Base-by-base conservation (phyloP, 2,113 vertebrate genomes). In the Tetraodon nigroviridis region DNA sequence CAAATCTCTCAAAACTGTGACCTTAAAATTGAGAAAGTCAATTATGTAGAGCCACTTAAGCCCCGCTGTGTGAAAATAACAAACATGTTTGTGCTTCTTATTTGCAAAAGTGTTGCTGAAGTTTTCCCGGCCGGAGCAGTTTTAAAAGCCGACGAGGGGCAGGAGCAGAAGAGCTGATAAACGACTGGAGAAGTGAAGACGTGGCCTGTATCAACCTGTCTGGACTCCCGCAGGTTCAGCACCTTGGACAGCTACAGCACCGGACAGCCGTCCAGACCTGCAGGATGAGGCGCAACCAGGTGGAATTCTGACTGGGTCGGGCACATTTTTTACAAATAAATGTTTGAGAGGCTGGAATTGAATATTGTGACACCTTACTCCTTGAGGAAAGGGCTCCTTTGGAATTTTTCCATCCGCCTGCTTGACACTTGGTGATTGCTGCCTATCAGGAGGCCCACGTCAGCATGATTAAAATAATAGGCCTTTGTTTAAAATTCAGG, bases 1-100 rank as follows among this genome's bases (percentile, higher is more conserved):
- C 10, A 49, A 53, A 51, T 41, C 41, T 17, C 18, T 59, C 7
- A 48, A 48, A 46, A 63, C 3, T 27, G 45, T 49, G 58, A 57
- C 11, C 13, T 56, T 45, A 44, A 54, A 44, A 10, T n/a, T 12
- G 5, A 10, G 15, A 21, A 27, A 65, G 21, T 58, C 17, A 20
- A 4, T 40, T 53, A 5, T 48, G 40, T 22, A 19, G 21, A 52
- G 64, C 37, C 15, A 49, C 37, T 44, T 20, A 42, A 67, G 27
- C 42, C 1, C 2, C 3, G 27, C 41, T 18, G 41, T 21, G 41
- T 27, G n/a, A 2, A 15, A 7, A 16, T 24, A 2, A 15, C 49
- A 51, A 44, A 37, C 10, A 8, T 11, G 32, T 12, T 37, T 2
- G 8, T 37, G 6, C 12, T 44, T 16, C 12, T 10, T 16, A 16